These are phyloP conservation scores for Chironomus riparius DNA, from an alignment of 2,888 invertebrate genomes.

Conservation along the genomic window DNA sequence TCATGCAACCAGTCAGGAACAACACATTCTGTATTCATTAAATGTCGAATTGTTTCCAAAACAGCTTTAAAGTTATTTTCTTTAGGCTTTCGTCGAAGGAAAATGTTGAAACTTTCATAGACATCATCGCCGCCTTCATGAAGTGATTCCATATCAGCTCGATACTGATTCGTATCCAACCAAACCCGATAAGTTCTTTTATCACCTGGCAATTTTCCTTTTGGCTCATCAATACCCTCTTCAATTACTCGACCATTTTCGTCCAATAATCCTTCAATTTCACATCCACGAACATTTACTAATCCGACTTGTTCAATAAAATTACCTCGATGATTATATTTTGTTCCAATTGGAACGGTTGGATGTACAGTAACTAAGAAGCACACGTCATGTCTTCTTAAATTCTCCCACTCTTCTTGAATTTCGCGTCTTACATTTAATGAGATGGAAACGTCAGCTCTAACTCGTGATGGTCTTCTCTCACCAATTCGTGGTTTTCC, in stretches of 20 bases:
- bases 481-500: slow-evolving; percentile 88
- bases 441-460: slow-evolving; percentile 90
- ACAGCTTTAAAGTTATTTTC: slow-evolving; percentile 99
- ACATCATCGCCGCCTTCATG: slow-evolving; percentile 61
- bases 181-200: slow-evolving; percentile 86
- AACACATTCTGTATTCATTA: slow-evolving; percentile 98
- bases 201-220: slow-evolving; percentile 79
- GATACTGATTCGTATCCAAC: slow-evolving; percentile 95
- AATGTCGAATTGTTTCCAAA: slow-evolving; percentile 91
- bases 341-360: slow-evolving; percentile 72
- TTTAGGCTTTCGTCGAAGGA: slow-evolving; percentile 97
- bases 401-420: slow-evolving; percentile 92
- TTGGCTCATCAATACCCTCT: slow-evolving; percentile 78
- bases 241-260: slow-evolving; percentile 92
- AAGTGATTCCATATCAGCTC: slow-evolving; percentile 78
- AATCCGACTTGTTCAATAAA: slow-evolving; percentile 73
- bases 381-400: slow-evolving; percentile 96
- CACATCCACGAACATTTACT: slow-evolving; percentile 89
- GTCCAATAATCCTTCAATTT: slow-evolving; percentile 97
- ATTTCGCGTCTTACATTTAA: slow-evolving; percentile 84
- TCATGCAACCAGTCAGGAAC: slow-evolving; percentile 96
- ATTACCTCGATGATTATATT: slow-evolving; percentile 69
- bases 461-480: slow-evolving; percentile 87
- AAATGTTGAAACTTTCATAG: slow-evolving; percentile 88
- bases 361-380: slow-evolving; percentile 90